phyloP scores from a whole-genome alignment of 2,113 vertebrate genomes.

The Synodontis membranacea region DNA sequence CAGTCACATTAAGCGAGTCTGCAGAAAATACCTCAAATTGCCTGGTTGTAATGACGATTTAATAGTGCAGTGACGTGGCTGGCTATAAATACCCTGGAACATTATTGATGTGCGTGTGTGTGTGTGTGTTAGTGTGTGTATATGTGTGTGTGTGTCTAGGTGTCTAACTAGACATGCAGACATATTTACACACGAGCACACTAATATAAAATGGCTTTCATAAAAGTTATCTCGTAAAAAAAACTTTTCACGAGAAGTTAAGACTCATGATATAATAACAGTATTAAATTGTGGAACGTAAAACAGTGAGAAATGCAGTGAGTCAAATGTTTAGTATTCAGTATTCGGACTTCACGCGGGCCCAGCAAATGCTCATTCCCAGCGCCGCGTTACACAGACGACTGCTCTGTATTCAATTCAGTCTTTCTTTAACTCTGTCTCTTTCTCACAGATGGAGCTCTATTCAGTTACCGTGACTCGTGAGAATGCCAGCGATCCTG shows the following conservation, averaged over 20 bases:
- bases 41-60: slow-evolving; percentile 44
- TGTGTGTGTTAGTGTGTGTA: slow-evolving; percentile 23
- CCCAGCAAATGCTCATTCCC: not conserved
- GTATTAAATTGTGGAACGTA: not conserved
- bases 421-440: slow-evolving; percentile 28
- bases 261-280: no score
- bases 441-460: slow-evolving; percentile 39
- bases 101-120: slow-evolving; percentile 18
- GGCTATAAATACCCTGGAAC: slow-evolving; percentile 28
- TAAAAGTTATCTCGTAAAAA: not conserved
- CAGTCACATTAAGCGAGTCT: slow-evolving; percentile 13
- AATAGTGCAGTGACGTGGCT: slow-evolving; percentile 26
- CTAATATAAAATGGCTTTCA: not conserved
- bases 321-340: not conserved
- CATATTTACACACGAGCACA: slow-evolving; percentile 3
- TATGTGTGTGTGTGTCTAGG: slow-evolving; percentile 19
- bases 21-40: slow-evolving; percentile 32
- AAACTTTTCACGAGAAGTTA: not conserved
- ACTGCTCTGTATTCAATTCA: slow-evolving; percentile 19
- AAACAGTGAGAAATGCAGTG: not conserved
- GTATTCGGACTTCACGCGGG: not conserved
- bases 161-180: slow-evolving; percentile 10
- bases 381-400: not conserved
- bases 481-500: slow-evolving; percentile 50
- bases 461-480: slow-evolving; percentile 46